phyloP scores from a whole-genome alignment of 92 coral and sea anemone genomes.

The Palythoa grandiflora region DNA sequence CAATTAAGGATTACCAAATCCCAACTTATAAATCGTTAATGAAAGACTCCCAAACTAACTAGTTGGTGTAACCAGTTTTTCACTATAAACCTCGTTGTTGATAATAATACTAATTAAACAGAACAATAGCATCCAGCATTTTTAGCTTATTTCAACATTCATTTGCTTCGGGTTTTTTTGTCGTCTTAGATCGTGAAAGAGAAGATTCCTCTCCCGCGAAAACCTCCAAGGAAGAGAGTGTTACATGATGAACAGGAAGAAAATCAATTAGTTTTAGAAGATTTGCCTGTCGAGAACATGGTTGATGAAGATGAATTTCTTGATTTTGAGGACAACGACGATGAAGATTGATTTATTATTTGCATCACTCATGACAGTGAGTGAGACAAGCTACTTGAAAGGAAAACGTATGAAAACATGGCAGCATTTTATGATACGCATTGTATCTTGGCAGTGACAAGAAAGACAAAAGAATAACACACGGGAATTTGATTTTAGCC shows the following conservation, averaged over 20 bases:
- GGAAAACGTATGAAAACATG: no score
- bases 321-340: not conserved
- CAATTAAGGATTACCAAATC: no score
- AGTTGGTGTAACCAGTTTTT: no score
- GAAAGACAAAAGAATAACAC: no score
- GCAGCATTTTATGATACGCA: no score
- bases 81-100: no score
- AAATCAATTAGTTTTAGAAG: not conserved
- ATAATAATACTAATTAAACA: not conserved
- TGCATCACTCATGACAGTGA: not conserved
- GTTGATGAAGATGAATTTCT: not conserved
- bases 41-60: no score
- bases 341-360: not conserved
- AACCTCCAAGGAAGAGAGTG: slow-evolving; percentile 81
- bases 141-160: not conserved
- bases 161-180: not conserved
- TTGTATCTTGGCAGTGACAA: no score
- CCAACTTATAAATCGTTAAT: no score
- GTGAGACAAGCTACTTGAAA: no score
- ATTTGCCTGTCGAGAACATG: not conserved
- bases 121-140: not conserved
- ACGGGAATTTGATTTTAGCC: no score
- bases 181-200: slow-evolving; percentile 64
- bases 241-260: slow-evolving; percentile 62
- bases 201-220: slow-evolving; percentile 69